Base-by-base conservation (phyloP, 2,113 vertebrate species). In the Panthera tigris region DNA sequence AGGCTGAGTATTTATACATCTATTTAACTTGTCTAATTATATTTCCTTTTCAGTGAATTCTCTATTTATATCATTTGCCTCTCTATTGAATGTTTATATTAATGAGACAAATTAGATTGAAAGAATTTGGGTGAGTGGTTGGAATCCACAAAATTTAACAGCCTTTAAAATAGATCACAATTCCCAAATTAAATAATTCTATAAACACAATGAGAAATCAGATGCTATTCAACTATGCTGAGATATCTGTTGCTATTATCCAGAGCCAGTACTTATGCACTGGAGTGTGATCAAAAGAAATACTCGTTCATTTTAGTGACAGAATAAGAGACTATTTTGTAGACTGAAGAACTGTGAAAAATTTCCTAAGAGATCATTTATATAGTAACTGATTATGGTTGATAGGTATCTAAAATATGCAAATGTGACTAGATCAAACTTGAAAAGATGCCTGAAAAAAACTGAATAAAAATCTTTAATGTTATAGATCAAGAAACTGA, bases 141-240 rank as follows among this genome's bases (percentile, higher is more conserved):
- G 9, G 21, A 81, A 92, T 89, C n/a, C 74, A 97, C 29, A 80
- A 79, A 87, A 76, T n/a, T 82, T 83, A 97, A 94, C 68, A 94
- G 83, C 1, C 36, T 63, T 50, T 89, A 94, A 97, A 96, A 84
- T 45, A 88, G 19, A 80, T 61, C 8, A 69, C 21, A 94, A 29
- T 95, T 86, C 31, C 63, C 63, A 89, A 89, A 65, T 89, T 89
- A 81, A 80, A 41, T 65, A 65, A 91, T 93, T 97, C 13, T 91
- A 2, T 33, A 76, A 88, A 88, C 21, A 90, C 29, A 94, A 36
- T n/a, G 61, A 88, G 11, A 84, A 92, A 90, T 96, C 55, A 74
- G 39, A 63, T 84, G n/a, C 29, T 88, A 80, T 91, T 94, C n/a
- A 81, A 48, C 82, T 93, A 52, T 25, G 23, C 5, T 57, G 52